Evolutionary conservation across 2,113 vertebrate species (phyloP).

Genomic region (Trogon melanurus): DNA sequence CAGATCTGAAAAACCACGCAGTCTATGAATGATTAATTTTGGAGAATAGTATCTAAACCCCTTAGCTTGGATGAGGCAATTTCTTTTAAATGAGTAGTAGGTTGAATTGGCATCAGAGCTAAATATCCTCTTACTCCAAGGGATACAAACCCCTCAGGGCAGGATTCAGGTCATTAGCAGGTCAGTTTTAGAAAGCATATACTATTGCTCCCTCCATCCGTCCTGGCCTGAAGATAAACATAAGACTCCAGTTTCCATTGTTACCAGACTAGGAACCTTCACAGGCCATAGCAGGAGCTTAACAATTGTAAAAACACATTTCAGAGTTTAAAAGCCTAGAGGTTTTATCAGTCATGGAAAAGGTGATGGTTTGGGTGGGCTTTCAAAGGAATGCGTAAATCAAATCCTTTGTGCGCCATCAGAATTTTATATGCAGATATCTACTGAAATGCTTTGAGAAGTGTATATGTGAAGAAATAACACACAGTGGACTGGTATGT

Average conservation of each 20-base stretch:
- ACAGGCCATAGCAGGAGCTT: conserved; percentile 37
- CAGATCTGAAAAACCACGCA: not conserved
- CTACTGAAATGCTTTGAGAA: not conserved
- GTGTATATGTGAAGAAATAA: not conserved
- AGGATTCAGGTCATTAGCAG: conserved; percentile 72
- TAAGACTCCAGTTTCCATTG: conserved; percentile 57
- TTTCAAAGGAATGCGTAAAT: conserved; percentile 27
- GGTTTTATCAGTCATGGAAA: conserved; percentile 23
- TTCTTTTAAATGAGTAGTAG: conserved; percentile 60
- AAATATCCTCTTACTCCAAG: conserved; percentile 74
- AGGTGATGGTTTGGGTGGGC: not conserved
- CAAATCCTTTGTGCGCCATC: not conserved
- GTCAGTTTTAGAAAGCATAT: conserved; percentile 68
- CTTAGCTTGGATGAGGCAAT: conserved; percentile 49
- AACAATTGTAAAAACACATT: conserved; percentile 57
- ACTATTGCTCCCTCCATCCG: conserved; percentile 56
- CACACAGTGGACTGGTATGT: not conserved
- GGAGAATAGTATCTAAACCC: not conserved
- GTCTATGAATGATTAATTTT: not conserved
- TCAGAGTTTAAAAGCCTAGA: conserved; percentile 42
- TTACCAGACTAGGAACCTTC: conserved; percentile 41
- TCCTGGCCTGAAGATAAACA: conserved; percentile 67
- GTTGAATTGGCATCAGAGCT: conserved; percentile 60
- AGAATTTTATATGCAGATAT: conserved; percentile 42
- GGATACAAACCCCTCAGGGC: conserved; percentile 66